Percentiles rank a stretch among this genome's conserved stretches.
Conservation (phyloP, 2,113 vertebrate species). For the Motacilla tschutschensis region DNA sequence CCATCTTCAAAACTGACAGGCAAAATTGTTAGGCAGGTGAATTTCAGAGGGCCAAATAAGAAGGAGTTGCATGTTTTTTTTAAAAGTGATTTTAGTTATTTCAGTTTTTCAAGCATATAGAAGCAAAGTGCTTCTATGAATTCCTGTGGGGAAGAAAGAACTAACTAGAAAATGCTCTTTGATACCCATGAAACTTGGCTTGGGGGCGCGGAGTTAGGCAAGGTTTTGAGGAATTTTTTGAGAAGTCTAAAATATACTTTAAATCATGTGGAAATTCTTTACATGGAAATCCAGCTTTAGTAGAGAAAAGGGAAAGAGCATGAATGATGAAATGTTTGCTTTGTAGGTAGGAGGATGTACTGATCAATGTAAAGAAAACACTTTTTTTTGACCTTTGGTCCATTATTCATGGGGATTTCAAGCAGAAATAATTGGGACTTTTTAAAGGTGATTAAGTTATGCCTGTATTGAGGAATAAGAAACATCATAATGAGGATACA, state of each 20-base stretch:
- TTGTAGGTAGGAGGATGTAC: not conserved
- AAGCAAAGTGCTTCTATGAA: not conserved
- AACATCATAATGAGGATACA: not conserved
- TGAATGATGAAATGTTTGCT: not conserved
- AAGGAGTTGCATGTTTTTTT: not conserved
- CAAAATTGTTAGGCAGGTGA: not conserved
- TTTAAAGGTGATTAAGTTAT: not conserved
- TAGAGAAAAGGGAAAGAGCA: not conserved
- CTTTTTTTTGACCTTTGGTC: rapidly evolving
- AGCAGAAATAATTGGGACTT: not conserved
- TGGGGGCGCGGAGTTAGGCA: not conserved
- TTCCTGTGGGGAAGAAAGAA: not conserved
- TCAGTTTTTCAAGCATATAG: not conserved
- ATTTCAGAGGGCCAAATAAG: not conserved
- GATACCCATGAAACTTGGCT: not conserved
- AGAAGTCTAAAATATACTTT: not conserved
- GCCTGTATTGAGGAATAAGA: not conserved
- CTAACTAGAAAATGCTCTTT: not conserved
- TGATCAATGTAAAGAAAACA: not conserved
- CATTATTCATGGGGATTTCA: not conserved
- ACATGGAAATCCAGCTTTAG: not conserved
- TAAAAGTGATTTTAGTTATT: not conserved
- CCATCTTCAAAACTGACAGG: not conserved
- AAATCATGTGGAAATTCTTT: not conserved
- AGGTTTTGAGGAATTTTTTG: not conserved